Percentiles rank a stretch among this genome's conserved stretches.
These are phyloP conservation scores for Nymphalis c-album DNA, from an alignment of 2,888 invertebrate species.

Conservation along the genomic window DNA sequence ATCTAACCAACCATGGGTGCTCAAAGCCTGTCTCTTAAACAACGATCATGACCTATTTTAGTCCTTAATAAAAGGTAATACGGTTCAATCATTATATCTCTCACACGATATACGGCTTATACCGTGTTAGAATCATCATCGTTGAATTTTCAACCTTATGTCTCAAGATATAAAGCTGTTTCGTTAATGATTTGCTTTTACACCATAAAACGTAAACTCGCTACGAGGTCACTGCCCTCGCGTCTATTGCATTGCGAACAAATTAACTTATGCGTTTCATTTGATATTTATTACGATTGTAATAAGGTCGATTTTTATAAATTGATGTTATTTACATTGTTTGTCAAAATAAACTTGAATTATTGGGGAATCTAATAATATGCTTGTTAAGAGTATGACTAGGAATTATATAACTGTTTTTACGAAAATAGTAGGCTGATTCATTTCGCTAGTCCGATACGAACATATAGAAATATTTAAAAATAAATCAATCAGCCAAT, in stretches of 20 bases:
- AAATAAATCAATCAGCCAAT: not conserved
- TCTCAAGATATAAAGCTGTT: constrained; percentile 2
- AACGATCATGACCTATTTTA: constrained; percentile 30
- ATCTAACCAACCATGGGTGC: constrained; percentile 1
- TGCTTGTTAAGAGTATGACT: constrained; percentile 35
- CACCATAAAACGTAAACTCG: constrained; percentile 38
- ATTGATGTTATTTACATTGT: constrained; percentile 7
- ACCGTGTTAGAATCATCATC: constrained; percentile 4
- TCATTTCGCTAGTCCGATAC: not conserved
- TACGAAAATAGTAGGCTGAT: constrained; percentile 14
- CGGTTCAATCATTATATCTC: constrained; percentile 24
- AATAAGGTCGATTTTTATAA: constrained; percentile 32
- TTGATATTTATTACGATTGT: constrained; percentile 20
- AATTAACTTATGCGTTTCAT: constrained; percentile 26
- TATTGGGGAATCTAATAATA: constrained; percentile 43
- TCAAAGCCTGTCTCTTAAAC: constrained; percentile 10
- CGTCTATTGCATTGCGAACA: constrained; percentile 44
- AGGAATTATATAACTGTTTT: constrained; percentile 22
- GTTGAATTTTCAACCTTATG: constrained; percentile 24
- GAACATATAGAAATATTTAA: not conserved
- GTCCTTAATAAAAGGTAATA: constrained; percentile 29
- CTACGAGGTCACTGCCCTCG: constrained; percentile 47
- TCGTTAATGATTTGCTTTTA: constrained; percentile 3
- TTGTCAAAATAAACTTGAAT: constrained; percentile 36
- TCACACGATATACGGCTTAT: constrained; percentile 7